These are phyloP conservation scores for Drosophila novamexicana DNA, from an alignment of 1,140 invertebrate species.

Conservation along the genomic window DNA sequence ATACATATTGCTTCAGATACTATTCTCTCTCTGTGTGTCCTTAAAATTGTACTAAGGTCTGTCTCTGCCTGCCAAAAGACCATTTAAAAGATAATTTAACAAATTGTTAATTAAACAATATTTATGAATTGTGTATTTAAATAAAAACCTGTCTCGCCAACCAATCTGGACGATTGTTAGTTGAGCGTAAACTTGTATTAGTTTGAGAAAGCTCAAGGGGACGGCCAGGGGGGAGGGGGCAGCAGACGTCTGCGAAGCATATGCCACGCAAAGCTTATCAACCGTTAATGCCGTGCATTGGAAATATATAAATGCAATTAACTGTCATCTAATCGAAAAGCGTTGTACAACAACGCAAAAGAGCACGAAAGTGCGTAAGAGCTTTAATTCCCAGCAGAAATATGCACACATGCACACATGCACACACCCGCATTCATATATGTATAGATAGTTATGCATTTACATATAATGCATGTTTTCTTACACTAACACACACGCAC, in stretches of 20 bases:
- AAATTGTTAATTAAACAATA: no score
- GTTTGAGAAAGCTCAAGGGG: not conserved
- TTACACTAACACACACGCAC: not conserved
- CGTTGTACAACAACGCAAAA: slow-evolving; percentile 11
- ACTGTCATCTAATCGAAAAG: slow-evolving; percentile 13
- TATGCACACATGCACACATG: not conserved
- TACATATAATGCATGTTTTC: not conserved
- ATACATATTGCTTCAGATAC: no score
- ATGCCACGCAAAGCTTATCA: slow-evolving; percentile 3
- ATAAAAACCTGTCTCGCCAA: no score
- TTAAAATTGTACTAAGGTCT: no score
- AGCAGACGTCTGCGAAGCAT: slow-evolving; percentile 1
- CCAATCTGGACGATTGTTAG: no score
- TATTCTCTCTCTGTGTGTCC: no score
- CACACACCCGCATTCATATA: no score
- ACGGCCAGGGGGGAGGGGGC: not conserved
- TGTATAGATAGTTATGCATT: not conserved
- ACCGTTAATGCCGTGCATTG: not conserved
- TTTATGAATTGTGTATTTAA: no score
- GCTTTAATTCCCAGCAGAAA: slow-evolving; percentile 8
- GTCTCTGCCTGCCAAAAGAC: no score
- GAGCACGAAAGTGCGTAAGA: slow-evolving; percentile 23
- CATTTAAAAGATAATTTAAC: no score
- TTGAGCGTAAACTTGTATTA: not conserved
- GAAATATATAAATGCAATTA: slow-evolving; percentile 27